A percentile compares a stretch with the other conserved stretches of the same genome.
Evolutionary conservation across 2,888 invertebrate genomes (phyloP).

Genomic region (Stictocephala bisonia): DNA sequence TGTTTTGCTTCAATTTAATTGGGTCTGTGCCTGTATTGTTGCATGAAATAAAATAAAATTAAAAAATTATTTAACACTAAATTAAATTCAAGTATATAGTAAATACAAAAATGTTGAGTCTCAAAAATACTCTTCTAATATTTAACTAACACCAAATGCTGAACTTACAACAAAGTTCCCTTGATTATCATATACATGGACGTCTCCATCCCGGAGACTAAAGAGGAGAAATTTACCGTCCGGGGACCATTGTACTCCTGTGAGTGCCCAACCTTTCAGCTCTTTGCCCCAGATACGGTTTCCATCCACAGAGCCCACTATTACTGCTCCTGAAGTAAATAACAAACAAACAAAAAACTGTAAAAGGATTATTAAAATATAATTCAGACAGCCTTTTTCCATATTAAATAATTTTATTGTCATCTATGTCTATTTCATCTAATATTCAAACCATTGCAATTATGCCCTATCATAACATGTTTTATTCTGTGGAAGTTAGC

Average conservation of each 20-base stretch:
- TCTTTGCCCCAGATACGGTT: conserved; percentile 99
- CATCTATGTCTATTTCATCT: too few relatives aligned
- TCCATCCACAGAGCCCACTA: conserved; percentile 97
- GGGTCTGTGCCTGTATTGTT: too few relatives aligned
- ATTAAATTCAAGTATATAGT: background rate
- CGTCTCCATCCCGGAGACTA: conserved; percentile 89
- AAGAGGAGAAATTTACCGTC: conserved; percentile 91
- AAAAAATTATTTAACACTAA: background rate
- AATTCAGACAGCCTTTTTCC: too few relatives aligned
- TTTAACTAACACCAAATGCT: background rate
- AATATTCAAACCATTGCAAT: too few relatives aligned
- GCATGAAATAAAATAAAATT: background rate
- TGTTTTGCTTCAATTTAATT: too few relatives aligned
- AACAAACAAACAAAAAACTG: background rate
- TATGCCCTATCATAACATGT: too few relatives aligned
- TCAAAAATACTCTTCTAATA: too few relatives aligned
- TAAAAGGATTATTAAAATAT: too few relatives aligned
- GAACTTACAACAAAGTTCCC: conserved; percentile 74
- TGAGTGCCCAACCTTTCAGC: conserved; percentile 83
- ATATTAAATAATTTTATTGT: background rate
- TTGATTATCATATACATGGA: conserved; percentile 94
- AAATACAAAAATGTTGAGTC: background rate
- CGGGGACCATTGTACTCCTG: conserved; percentile 96
- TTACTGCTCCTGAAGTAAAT: conserved; percentile 78
- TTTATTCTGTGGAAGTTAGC: too few relatives aligned